Conservation (phyloP, 64 coral and sea anemone species). For the Pocillopora damicornis region DNA sequence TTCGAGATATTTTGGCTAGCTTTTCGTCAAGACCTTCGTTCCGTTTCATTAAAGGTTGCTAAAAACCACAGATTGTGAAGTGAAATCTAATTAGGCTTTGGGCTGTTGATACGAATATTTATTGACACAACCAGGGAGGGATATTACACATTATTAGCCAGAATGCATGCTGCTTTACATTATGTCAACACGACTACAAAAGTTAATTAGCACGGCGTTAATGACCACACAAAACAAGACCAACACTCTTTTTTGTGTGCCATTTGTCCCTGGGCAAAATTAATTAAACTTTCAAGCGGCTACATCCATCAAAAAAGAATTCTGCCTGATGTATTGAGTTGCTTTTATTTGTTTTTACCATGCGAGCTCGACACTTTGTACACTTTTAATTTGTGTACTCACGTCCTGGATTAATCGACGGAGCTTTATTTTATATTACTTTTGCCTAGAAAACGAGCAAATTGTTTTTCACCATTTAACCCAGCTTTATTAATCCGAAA, state of each 20-base stretch:
- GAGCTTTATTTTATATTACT: constrained; percentile 11
- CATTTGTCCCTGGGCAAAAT: constrained; percentile 47
- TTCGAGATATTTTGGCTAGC: neutral
- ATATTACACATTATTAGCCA: constrained; percentile 42
- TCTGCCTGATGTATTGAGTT: constrained; percentile 30
- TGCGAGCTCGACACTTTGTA: constrained; percentile 36
- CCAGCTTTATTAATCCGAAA: constrained; percentile 25
- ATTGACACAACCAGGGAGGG: constrained; percentile 51
- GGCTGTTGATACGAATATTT: constrained; percentile 34
- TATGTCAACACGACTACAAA: constrained; percentile 49
- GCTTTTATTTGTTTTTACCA: constrained; percentile 27
- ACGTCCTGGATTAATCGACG: constrained; percentile 3
- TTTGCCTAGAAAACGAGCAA: neutral
- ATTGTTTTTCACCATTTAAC: neutral
- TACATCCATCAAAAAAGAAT: constrained; percentile 47
- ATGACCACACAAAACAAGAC: constrained; percentile 49
- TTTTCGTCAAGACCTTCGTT: neutral
- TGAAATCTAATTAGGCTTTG: constrained; percentile 44
- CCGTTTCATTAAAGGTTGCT: neutral
- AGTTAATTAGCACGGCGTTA: constrained; percentile 56
- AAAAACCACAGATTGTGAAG: constrained; percentile 15
- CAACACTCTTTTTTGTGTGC: constrained; percentile 46
- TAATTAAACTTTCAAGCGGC: constrained; percentile 69
- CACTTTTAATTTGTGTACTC: constrained; percentile 27
- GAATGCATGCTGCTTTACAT: constrained; percentile 47